phyloP scores from a whole-genome alignment of 2,888 invertebrate species.

The Gonocerus acuteangulatus region DNA sequence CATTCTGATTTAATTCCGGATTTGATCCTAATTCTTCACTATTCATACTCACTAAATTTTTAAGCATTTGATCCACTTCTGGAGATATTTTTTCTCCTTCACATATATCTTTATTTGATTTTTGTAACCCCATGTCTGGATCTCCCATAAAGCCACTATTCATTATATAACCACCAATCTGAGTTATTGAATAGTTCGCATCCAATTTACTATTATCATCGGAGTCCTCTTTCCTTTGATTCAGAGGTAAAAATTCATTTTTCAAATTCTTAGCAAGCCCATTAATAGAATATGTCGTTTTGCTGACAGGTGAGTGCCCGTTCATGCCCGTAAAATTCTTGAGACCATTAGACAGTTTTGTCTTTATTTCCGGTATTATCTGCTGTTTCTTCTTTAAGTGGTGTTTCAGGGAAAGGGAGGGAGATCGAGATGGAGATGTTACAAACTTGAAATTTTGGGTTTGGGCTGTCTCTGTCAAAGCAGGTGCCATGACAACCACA shows the following conservation, averaged over 20 bases:
- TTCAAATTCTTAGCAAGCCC: slow-evolving; percentile 33
- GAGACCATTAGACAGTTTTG: slow-evolving; percentile 21
- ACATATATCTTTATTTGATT: slow-evolving; percentile 42
- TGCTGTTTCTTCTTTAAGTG: slow-evolving; percentile 5
- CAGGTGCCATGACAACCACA: slow-evolving; percentile 82
- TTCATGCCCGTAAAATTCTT: slow-evolving; percentile 29
- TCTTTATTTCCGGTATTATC: neutral
- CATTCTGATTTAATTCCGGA: slow-evolving; percentile 53
- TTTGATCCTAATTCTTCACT: slow-evolving; percentile 41
- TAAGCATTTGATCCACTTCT: slow-evolving; percentile 61
- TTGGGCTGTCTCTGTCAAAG: slow-evolving; percentile 63
- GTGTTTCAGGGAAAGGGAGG: slow-evolving; percentile 28
- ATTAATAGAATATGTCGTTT: slow-evolving; percentile 32
- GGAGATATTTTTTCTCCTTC: slow-evolving; percentile 43
- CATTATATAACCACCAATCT: slow-evolving; percentile 37
- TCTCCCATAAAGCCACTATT: slow-evolving; percentile 42
- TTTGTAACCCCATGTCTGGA: slow-evolving; percentile 44
- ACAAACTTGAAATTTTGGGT: slow-evolving; percentile 47
- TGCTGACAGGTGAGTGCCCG: slow-evolving; percentile 30
- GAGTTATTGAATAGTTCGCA: slow-evolving; percentile 32
- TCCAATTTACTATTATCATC: slow-evolving; percentile 8
- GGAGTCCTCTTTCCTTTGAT: slow-evolving; percentile 11
- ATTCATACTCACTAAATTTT: slow-evolving; percentile 45
- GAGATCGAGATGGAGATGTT: slow-evolving; percentile 46
- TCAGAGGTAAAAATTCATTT: slow-evolving; percentile 33